A percentile compares a stretch with the other conserved stretches of the same genome.
Evolutionary conservation across 2,113 vertebrate genomes (phyloP).

Genomic region (Callocephalon fimbriatum): DNA sequence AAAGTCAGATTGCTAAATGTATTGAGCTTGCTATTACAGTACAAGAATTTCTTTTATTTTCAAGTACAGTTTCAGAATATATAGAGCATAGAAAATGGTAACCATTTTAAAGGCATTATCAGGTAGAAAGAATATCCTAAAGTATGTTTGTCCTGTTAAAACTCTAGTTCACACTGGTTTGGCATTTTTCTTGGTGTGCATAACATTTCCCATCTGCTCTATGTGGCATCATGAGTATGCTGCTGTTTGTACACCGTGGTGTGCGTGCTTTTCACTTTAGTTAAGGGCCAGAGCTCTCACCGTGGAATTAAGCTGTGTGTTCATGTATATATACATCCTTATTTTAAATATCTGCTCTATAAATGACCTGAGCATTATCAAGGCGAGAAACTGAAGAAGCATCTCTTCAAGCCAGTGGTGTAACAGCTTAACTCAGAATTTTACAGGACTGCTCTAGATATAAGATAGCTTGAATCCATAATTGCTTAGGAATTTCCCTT

Average conservation of each 20-base stretch:
- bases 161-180: not conserved
- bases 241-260: not conserved
- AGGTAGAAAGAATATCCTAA: conserved; percentile 15
- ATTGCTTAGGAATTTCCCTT: not conserved
- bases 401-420: not conserved
- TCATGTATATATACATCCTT: not conserved
- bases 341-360: not conserved
- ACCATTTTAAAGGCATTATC: conserved; percentile 42
- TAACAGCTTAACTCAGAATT: not conserved
- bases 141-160: conserved; percentile 7
- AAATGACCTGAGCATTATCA: not conserved
- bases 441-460: not conserved
- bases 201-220: not conserved
- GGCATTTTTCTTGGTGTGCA: not conserved
- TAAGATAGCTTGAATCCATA: not conserved
- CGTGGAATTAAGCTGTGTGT: not conserved
- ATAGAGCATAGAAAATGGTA: conserved; percentile 68
- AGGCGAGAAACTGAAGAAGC: not conserved
- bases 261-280: not conserved
- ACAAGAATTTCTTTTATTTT: conserved; percentile 67
- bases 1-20: not conserved
- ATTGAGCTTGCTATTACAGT: not conserved
- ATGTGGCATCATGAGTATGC: not conserved
- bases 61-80: conserved; percentile 65
- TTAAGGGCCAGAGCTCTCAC: not conserved